Evolutionary conservation across 2,888 invertebrate genomes (phyloP).

Genomic region (Lypha dubia): DNA sequence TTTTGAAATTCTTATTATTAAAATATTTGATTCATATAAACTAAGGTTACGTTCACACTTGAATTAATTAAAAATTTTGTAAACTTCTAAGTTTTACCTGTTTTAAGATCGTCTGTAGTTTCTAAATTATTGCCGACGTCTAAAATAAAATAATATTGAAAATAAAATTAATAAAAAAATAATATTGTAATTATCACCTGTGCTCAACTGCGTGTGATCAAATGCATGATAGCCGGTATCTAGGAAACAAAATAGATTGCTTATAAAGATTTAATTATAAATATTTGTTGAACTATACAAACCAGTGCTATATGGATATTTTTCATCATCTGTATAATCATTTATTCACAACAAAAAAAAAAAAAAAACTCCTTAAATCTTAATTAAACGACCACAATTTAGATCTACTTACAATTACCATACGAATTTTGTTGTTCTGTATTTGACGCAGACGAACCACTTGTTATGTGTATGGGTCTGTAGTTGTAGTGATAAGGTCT

Average conservation of each 20-base stretch:
- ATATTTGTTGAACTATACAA: background rate
- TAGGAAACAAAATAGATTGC: background rate
- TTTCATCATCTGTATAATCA: background rate
- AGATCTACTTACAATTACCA: background rate
- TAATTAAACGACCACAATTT: background rate
- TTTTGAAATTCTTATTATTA: too few relatives aligned
- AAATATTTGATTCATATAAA: too few relatives aligned
- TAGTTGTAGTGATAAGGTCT: slow-evolving; percentile 4
- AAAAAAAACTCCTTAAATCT: background rate
- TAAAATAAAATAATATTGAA: background rate
- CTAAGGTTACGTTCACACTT: too few relatives aligned
- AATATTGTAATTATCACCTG: background rate
- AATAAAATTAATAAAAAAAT: background rate
- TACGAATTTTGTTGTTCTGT: background rate
- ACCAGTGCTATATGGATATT: background rate
- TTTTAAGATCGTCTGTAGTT: background rate
- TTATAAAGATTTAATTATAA: background rate
- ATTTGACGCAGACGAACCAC: background rate
- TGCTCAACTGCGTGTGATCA: background rate
- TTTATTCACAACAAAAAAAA: background rate
- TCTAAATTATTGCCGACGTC: background rate
- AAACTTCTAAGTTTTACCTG: too few relatives aligned
- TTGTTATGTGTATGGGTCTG: background rate
- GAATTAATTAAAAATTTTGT: too few relatives aligned
- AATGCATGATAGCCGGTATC: background rate